Percentiles rank a stretch among this genome's conserved stretches.
phyloP scores from a whole-genome alignment of 2,113 vertebrate genomes.

The Talpa occidentalis region DNA sequence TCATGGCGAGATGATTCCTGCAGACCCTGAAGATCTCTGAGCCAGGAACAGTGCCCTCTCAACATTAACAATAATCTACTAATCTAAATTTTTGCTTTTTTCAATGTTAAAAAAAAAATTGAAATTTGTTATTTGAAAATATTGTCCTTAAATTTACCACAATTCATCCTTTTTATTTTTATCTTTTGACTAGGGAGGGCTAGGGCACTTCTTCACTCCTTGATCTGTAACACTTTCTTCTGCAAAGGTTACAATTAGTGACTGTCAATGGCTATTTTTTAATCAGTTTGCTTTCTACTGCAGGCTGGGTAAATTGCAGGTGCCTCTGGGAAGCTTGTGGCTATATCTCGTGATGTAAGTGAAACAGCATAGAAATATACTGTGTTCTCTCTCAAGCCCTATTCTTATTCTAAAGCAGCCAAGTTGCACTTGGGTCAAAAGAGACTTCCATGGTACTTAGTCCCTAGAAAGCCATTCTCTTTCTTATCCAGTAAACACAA shows the following conservation, averaged over 20 bases:
- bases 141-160: neutral
- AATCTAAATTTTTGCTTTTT: neutral
- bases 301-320: neutral
- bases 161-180: neutral
- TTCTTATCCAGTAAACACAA: neutral
- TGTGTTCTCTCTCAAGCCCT: neutral
- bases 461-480: neutral
- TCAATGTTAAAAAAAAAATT: neutral
- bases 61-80: neutral
- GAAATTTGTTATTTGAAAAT: neutral
- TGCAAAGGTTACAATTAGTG: slow-evolving; percentile 32
- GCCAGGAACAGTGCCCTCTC: neutral
- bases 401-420: neutral
- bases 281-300: slow-evolving; percentile 27
- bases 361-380: neutral
- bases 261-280: neutral
- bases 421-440: neutral
- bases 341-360: neutral
- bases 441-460: neutral
- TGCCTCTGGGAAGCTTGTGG: neutral
- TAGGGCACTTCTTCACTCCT: neutral
- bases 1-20: neutral
- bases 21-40: neutral
- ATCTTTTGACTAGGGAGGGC: neutral
- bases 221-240: neutral